Percentiles rank a stretch among this genome's conserved stretches.
These are phyloP conservation scores for Indri indri DNA, from an alignment of 2,113 vertebrate species.

Conservation along the genomic window DNA sequence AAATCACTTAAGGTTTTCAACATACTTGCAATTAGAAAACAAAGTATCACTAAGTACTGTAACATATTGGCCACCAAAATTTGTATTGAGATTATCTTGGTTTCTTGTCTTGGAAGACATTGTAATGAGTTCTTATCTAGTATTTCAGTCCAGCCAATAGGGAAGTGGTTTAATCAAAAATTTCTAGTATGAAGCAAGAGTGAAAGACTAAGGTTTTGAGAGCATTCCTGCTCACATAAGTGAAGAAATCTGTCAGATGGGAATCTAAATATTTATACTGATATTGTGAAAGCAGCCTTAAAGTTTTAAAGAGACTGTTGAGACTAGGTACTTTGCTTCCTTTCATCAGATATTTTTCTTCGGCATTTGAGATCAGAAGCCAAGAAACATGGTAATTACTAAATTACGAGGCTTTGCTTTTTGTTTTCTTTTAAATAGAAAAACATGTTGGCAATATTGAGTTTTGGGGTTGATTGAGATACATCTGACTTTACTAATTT, in stretches of 20 bases:
- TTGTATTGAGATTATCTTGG: slow-evolving; percentile 8
- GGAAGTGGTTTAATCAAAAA: background rate
- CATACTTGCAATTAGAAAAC: slow-evolving; percentile 36
- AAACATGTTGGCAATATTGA: slow-evolving; percentile 70
- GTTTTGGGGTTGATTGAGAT: slow-evolving; percentile 77
- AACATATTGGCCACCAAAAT: slow-evolving; percentile 37
- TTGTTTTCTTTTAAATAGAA: slow-evolving; percentile 66
- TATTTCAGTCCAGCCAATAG: background rate
- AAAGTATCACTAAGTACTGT: slow-evolving; percentile 35
- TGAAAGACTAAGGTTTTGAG: slow-evolving; percentile 65
- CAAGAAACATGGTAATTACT: slow-evolving; percentile 28
- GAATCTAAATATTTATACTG: slow-evolving; percentile 56
- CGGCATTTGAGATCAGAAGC: slow-evolving; percentile 73
- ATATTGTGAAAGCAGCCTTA: slow-evolving; percentile 48
- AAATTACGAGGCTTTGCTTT: slow-evolving; percentile 49
- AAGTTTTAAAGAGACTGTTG: slow-evolving; percentile 65
- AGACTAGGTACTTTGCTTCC: slow-evolving; percentile 63
- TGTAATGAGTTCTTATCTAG: slow-evolving; percentile 33
- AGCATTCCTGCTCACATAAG: slow-evolving; percentile 10
- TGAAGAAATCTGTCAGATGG: slow-evolving; percentile 60
- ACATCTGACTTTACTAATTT: slow-evolving; percentile 71
- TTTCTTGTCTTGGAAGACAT: slow-evolving; percentile 51
- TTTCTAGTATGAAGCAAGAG: slow-evolving; percentile 25
- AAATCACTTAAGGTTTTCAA: slow-evolving; percentile 56
- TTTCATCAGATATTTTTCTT: slow-evolving; percentile 65